A percentile compares a stretch with the other conserved stretches of the same genome.
Evolutionary conservation across 2,113 vertebrate species (phyloP).

Genomic region (Petromus typicus): DNA sequence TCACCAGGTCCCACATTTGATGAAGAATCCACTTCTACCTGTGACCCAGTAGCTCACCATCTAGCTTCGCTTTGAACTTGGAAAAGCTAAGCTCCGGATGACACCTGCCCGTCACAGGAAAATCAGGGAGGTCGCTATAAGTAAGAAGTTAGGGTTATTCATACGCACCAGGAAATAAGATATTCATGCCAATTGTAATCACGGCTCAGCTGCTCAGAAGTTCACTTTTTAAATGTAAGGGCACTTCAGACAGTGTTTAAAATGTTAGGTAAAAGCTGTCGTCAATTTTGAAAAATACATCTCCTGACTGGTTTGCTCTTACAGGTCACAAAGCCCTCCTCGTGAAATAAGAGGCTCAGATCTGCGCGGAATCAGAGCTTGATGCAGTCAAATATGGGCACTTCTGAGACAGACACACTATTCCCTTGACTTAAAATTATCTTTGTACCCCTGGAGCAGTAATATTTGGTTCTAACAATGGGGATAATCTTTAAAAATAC

Average conservation of each 20-base stretch:
- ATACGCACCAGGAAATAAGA: constrained; percentile 48
- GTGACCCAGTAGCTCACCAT: not conserved
- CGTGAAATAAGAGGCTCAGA: not conserved
- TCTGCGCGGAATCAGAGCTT: not conserved
- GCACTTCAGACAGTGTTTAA: constrained; percentile 49
- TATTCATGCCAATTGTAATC: constrained; percentile 54
- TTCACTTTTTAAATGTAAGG: constrained; percentile 57
- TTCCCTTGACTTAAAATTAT: not conserved
- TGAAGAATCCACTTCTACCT: not conserved
- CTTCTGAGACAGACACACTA: not conserved
- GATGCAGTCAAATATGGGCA: not conserved
- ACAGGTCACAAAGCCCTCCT: constrained; percentile 1
- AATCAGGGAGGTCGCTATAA: constrained; percentile 5
- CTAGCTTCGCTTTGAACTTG: constrained; percentile 30
- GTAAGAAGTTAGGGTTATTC: constrained; percentile 51
- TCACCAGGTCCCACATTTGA: not conserved
- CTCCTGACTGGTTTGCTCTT: not conserved
- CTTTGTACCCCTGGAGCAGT: not conserved
- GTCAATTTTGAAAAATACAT: constrained; percentile 30
- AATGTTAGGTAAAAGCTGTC: constrained; percentile 60
- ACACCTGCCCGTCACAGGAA: not conserved
- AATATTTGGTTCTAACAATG: constrained; percentile 45
- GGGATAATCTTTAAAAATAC: constrained; percentile 8
- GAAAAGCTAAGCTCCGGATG: constrained; percentile 59
- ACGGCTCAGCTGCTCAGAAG: not conserved